Percentiles rank a stretch among this genome's conserved stretches.
Evolutionary conservation across 2,113 vertebrate genomes (phyloP).

Genomic region (Xiphophorus maculatus): DNA sequence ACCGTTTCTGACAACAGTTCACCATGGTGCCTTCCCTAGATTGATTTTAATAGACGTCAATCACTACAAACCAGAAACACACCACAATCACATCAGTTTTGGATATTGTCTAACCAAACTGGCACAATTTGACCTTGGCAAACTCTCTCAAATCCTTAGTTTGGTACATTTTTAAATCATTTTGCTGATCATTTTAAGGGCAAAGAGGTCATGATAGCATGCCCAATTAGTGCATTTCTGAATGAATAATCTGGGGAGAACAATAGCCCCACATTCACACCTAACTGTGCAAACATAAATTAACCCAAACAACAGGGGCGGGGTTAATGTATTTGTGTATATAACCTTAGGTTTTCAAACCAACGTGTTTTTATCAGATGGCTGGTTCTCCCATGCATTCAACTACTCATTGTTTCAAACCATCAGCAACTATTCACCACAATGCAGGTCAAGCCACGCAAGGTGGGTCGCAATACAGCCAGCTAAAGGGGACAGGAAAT

Average conservation of each 20-base stretch:
- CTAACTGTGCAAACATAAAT: not conserved
- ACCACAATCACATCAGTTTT: not conserved
- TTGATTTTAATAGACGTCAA: not conserved
- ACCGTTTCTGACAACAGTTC: not conserved
- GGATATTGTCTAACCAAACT: too few relatives aligned
- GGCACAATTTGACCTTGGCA: not conserved
- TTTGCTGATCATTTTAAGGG: not conserved
- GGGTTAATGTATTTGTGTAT: not conserved
- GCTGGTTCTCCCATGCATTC: slow-evolving; percentile 28
- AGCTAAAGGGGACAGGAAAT: slow-evolving; percentile 74
- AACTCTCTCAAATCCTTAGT: not conserved
- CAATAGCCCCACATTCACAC: not conserved
- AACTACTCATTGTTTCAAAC: slow-evolving; percentile 58
- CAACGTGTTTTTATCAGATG: slow-evolving; percentile 29
- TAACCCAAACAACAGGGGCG: not conserved
- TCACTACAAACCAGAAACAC: not conserved
- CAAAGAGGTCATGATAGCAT: too few relatives aligned
- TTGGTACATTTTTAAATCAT: not conserved
- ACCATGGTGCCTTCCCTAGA: not conserved
- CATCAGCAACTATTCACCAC: slow-evolving; percentile 55
- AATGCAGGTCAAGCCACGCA: slow-evolving; percentile 50
- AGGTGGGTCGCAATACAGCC: slow-evolving; percentile 55
- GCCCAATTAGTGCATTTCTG: not conserved
- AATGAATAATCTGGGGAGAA: not conserved
- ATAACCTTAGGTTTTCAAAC: not conserved